These are phyloP conservation scores for Trachemys scripta DNA, from an alignment of 2,113 vertebrate genomes.

Conservation along the genomic window DNA sequence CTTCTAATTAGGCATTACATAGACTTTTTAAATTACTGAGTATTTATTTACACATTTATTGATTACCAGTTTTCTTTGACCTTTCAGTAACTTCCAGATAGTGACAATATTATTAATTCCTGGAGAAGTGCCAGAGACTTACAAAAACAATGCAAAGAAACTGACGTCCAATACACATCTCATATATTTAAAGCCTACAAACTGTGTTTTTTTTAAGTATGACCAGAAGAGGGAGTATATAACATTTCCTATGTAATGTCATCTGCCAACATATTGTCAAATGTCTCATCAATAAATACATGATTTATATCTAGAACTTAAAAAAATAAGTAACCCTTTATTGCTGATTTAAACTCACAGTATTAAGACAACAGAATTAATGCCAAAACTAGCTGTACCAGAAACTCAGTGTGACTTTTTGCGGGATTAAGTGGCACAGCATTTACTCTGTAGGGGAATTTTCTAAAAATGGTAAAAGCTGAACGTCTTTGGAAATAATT, in stretches of 20 bases:
- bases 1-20: not conserved
- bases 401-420: not conserved
- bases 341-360: not conserved
- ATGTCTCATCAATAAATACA: not conserved
- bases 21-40: not conserved
- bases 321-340: not conserved
- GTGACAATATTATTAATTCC: not conserved
- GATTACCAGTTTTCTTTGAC: not conserved
- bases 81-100: not conserved
- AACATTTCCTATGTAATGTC: not conserved
- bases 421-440: not conserved
- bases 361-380: not conserved
- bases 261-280: not conserved
- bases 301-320: not conserved
- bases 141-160: constrained; percentile 6
- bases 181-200: not conserved
- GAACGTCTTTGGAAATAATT: not conserved
- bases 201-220: constrained; percentile 47
- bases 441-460: not conserved
- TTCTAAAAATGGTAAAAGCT: not conserved
- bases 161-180: not conserved
- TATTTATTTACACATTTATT: not conserved
- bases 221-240: constrained; percentile 74
- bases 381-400: not conserved
- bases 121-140: not conserved